Percentiles rank a stretch among this genome's conserved stretches.
Conservation (phyloP, 2,888 invertebrate genomes). For the Vesta saturnalis region DNA sequence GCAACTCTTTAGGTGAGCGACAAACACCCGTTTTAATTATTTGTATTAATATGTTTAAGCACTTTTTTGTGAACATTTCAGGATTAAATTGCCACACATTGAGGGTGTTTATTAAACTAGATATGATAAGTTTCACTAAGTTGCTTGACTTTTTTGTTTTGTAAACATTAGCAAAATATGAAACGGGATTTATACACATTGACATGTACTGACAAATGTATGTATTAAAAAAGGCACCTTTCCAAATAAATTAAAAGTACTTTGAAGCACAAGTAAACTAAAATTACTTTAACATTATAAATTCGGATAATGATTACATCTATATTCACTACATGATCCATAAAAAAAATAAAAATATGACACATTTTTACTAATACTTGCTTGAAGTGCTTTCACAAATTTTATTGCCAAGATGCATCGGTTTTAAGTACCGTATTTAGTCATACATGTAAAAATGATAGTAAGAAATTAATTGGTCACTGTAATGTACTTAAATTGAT, state of each 20-base stretch:
- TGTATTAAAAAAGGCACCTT: constrained; percentile 2
- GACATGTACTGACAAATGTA: background rate
- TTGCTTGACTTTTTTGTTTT: background rate
- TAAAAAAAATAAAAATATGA: too few species aligned
- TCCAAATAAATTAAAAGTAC: background rate
- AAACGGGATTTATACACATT: background rate
- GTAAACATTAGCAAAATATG: constrained; percentile 2
- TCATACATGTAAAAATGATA: too few species aligned
- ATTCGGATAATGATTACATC: too few species aligned
- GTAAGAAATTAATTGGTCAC: too few species aligned
- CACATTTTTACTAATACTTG: too few species aligned
- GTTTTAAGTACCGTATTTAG: too few species aligned
- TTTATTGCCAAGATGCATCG: background rate
- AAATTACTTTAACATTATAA: too few species aligned
- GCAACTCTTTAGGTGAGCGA: constrained; percentile 20
- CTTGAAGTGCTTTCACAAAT: too few species aligned
- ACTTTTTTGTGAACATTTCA: background rate
- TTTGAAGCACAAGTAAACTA: too few species aligned
- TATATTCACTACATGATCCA: too few species aligned
- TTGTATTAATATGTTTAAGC: constrained; percentile 24
- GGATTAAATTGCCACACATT: too few species aligned
- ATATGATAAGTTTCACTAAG: background rate
- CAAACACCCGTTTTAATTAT: constrained; percentile 17
- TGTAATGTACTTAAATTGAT: background rate
- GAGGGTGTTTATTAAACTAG: too few species aligned